phyloP scores from a whole-genome alignment of 1,140 invertebrate genomes.

The Papilio aristodemus region DNA sequence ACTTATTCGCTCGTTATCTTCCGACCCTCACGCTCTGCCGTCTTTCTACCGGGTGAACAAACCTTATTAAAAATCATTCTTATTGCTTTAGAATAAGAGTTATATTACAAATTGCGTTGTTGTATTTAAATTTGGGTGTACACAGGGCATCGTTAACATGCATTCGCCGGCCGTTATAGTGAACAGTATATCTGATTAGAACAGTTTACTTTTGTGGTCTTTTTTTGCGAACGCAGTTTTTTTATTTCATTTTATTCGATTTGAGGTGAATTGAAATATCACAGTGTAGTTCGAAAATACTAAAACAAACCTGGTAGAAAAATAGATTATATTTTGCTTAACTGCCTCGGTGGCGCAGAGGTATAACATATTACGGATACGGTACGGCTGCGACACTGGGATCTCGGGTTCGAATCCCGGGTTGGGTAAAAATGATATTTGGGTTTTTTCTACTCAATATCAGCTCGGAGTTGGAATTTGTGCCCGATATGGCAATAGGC shows the following conservation, averaged over 20 bases:
- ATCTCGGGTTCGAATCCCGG: too few species aligned
- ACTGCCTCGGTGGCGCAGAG: too few species aligned
- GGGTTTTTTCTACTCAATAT: too few species aligned
- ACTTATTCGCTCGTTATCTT: slow-evolving; percentile 21
- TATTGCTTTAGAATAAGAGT: not conserved
- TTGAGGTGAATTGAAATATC: not conserved
- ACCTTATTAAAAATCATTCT: not conserved
- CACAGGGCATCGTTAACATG: slow-evolving; percentile 20
- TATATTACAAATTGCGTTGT: not conserved
- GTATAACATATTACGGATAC: too few species aligned
- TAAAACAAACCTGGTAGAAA: not conserved
- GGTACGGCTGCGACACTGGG: too few species aligned
- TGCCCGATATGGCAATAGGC: too few species aligned
- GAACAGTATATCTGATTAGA: slow-evolving; percentile 28
- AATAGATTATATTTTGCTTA: too few species aligned
- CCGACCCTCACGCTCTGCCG: slow-evolving; percentile 12
- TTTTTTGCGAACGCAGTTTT: slow-evolving; percentile 12
- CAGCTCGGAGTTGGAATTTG: too few species aligned
- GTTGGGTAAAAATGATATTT: too few species aligned
- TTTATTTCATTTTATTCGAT: not conserved
- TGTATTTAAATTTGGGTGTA: slow-evolving; percentile 1
- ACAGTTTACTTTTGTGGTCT: slow-evolving; percentile 20
- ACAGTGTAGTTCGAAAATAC: not conserved
- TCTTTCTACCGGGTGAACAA: slow-evolving; percentile 10
- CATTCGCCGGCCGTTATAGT: slow-evolving; percentile 11